Evolutionary conservation across 1,140 invertebrate species (phyloP).

Genomic region (Drosophila guanche): DNA sequence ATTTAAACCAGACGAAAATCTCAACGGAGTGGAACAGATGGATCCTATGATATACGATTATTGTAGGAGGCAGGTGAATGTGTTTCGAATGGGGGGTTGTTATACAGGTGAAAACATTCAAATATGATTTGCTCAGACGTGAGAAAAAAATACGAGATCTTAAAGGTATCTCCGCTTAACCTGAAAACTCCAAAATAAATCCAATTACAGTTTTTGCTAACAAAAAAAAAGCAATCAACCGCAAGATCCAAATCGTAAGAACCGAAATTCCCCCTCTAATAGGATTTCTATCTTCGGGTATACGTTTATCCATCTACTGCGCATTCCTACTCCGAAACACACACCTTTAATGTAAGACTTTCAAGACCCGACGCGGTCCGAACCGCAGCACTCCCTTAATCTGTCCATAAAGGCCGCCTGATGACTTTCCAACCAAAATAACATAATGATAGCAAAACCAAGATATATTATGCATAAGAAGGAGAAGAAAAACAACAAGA

Average conservation of each 20-base stretch:
- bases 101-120: too few species aligned
- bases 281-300: constrained; percentile 1
- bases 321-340: constrained; percentile 23
- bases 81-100: too few species aligned
- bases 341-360: constrained; percentile 40
- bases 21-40: constrained; percentile 17
- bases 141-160: too few species aligned
- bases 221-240: constrained; percentile 31
- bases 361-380: not conserved
- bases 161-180: not conserved
- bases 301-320: constrained; percentile 26
- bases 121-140: too few species aligned
- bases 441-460: constrained; percentile 34
- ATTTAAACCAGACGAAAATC: constrained; percentile 7
- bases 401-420: constrained; percentile 3
- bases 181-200: constrained; percentile 8
- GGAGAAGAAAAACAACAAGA: constrained; percentile 32
- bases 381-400: constrained; percentile 36
- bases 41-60: not conserved
- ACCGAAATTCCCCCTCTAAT: constrained; percentile 3
- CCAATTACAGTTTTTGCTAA: constrained; percentile 17
- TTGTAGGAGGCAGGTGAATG: too few species aligned
- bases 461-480: constrained; percentile 59
- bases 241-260: constrained; percentile 23
- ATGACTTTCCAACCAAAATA: constrained; percentile 41